phyloP scores from a whole-genome alignment of 2,113 vertebrate species.

The Aphyosemion australe region DNA sequence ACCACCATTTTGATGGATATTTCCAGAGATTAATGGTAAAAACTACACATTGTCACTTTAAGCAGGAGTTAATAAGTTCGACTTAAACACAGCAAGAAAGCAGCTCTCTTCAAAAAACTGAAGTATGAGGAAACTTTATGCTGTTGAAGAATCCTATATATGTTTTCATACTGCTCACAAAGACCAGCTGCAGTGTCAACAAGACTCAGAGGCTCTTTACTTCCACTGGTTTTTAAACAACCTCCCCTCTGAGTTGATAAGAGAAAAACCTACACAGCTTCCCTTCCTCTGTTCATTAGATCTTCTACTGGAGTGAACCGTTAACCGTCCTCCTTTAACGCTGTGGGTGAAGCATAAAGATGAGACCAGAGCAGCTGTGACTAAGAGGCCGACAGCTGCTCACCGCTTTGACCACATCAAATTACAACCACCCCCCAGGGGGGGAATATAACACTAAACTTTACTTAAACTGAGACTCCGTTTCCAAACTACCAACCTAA shows the following conservation, averaged over 20 bases:
- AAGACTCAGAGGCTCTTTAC: slow-evolving; percentile 3
- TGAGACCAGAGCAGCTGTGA: slow-evolving; percentile 7
- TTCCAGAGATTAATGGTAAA: too few species aligned
- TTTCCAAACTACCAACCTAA: background rate
- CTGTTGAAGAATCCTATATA: too few species aligned
- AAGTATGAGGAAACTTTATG: too few species aligned
- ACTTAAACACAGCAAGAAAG: too few species aligned
- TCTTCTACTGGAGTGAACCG: slow-evolving; percentile 23
- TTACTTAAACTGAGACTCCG: slow-evolving; percentile 12
- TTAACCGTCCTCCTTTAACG: slow-evolving; percentile 19
- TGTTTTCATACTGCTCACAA: too few species aligned
- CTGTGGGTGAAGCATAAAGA: slow-evolving; percentile 22
- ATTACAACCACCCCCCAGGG: slow-evolving; percentile 1
- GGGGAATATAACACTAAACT: background rate
- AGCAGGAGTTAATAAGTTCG: too few species aligned
- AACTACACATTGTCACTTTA: too few species aligned
- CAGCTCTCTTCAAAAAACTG: too few species aligned
- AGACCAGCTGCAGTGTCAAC: background rate
- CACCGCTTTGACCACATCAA: slow-evolving; percentile 29
- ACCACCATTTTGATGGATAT: too few species aligned
- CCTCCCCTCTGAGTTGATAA: slow-evolving; percentile 5
- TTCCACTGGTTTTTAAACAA: slow-evolving; percentile 23
- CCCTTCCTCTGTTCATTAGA: slow-evolving; percentile 31
- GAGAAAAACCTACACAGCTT: too few species aligned
- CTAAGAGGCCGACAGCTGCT: slow-evolving; percentile 11